Conservation (phyloP, 2,888 invertebrate species). For the Mythimna pallens region DNA sequence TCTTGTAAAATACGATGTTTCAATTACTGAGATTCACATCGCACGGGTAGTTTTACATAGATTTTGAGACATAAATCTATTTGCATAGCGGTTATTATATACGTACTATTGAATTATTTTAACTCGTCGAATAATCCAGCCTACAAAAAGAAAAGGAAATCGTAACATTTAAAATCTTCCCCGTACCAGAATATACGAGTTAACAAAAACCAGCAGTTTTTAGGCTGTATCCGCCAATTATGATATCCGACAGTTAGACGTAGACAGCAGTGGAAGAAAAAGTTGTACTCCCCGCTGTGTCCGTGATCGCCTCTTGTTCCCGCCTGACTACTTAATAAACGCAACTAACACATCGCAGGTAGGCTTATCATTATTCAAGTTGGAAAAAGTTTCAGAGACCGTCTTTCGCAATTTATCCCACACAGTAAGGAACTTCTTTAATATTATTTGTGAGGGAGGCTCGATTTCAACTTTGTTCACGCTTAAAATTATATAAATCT, state of each 20-base stretch:
- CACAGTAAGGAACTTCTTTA: background rate
- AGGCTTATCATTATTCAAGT: slow-evolving; percentile 3
- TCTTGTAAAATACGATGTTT: too few species aligned
- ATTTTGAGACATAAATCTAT: background rate
- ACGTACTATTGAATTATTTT: background rate
- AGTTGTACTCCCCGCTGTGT: slow-evolving; percentile 36
- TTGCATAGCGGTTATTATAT: background rate
- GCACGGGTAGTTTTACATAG: background rate
- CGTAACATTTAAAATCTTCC: background rate
- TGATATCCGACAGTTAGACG: slow-evolving; percentile 26
- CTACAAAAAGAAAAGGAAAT: slow-evolving; percentile 1
- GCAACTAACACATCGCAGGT: background rate
- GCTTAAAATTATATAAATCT: background rate
- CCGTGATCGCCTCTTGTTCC: slow-evolving; percentile 34
- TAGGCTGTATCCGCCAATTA: slow-evolving; percentile 34
- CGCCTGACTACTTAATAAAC: slow-evolving; percentile 30
- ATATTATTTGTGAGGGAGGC: background rate
- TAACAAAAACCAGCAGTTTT: slow-evolving; percentile 14
- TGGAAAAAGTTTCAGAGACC: background rate
- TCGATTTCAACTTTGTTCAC: background rate
- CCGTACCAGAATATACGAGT: slow-evolving; percentile 4
- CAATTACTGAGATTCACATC: background rate
- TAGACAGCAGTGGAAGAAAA: slow-evolving; percentile 35
- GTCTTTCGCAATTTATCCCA: background rate
- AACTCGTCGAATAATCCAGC: background rate